These are phyloP conservation scores for Drosophila lowei DNA, from an alignment of 1,140 invertebrate genomes.

Conservation along the genomic window DNA sequence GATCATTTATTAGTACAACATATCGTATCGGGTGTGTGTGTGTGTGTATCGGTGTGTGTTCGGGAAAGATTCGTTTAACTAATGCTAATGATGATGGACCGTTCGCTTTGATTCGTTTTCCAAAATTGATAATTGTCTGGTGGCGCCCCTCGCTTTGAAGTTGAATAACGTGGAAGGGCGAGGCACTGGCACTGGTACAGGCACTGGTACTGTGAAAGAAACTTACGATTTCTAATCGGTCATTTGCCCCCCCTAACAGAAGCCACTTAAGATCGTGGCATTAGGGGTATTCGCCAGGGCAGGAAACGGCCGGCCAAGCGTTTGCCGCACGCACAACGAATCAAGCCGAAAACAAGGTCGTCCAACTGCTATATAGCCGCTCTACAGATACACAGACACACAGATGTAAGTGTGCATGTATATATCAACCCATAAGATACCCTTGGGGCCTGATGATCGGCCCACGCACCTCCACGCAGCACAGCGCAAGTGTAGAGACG, in stretches of 20 bases:
- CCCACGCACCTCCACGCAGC: constrained; percentile 46
- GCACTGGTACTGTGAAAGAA: constrained; percentile 30
- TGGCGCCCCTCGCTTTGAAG: constrained; percentile 39
- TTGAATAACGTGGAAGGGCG: neutral
- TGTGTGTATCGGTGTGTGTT: too few relatives aligned
- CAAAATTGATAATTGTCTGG: constrained; percentile 45
- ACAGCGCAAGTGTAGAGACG: constrained; percentile 37
- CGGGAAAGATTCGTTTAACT: constrained; percentile 38
- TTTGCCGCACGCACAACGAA: constrained; percentile 53
- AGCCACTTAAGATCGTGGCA: constrained; percentile 19
- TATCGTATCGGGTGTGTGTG: neutral
- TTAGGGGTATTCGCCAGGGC: constrained; percentile 14
- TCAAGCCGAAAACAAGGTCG: constrained; percentile 55
- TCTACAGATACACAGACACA: constrained; percentile 41
- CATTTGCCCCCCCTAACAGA: constrained; percentile 53
- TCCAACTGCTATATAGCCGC: constrained; percentile 6
- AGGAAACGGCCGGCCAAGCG: constrained; percentile 27
- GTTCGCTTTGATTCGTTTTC: constrained; percentile 40
- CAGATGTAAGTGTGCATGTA: constrained; percentile 3
- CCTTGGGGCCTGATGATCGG: constrained; percentile 44
- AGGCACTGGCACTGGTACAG: neutral
- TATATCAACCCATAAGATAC: constrained; percentile 37
- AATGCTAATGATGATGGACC: constrained; percentile 50
- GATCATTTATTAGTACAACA: constrained; percentile 34
- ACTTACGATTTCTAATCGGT: constrained; percentile 74